Evolutionary conservation across 1,140 invertebrate genomes (phyloP).

Genomic region (Venturia canescens): DNA sequence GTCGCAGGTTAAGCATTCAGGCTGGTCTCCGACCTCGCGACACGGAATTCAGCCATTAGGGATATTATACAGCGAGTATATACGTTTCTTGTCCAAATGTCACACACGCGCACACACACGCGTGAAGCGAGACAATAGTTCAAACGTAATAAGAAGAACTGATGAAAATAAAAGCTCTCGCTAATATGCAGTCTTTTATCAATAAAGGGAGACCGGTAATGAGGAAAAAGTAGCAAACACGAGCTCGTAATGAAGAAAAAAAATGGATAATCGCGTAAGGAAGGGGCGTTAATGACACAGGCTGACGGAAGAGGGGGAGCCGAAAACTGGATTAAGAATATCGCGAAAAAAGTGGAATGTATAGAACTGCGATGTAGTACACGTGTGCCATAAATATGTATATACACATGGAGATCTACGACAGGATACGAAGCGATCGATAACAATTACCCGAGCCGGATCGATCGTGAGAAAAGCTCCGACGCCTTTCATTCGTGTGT

Average conservation of each 20-base stretch:
- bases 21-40: slow-evolving; percentile 55
- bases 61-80: background rate
- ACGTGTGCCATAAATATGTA: background rate
- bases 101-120: no score
- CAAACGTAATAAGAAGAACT: background rate
- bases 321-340: background rate
- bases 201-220: background rate
- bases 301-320: background rate
- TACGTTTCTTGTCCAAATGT: background rate
- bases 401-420: background rate
- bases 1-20: slow-evolving; percentile 2
- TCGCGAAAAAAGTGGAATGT: background rate
- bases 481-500: slow-evolving; percentile 10
- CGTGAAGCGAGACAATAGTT: background rate
- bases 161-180: background rate
- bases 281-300: background rate
- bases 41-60: slow-evolving; percentile 72
- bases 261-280: background rate
- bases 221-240: background rate
- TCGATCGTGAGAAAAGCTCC: slow-evolving; percentile 28
- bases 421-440: slow-evolving; percentile 1
- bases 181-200: slow-evolving; percentile 19
- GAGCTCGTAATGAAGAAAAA: background rate
- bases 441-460: slow-evolving; percentile 31
- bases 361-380: background rate